Conservation (phyloP, 2,888 invertebrate genomes). For the Ornithoptera alexandrae region DNA sequence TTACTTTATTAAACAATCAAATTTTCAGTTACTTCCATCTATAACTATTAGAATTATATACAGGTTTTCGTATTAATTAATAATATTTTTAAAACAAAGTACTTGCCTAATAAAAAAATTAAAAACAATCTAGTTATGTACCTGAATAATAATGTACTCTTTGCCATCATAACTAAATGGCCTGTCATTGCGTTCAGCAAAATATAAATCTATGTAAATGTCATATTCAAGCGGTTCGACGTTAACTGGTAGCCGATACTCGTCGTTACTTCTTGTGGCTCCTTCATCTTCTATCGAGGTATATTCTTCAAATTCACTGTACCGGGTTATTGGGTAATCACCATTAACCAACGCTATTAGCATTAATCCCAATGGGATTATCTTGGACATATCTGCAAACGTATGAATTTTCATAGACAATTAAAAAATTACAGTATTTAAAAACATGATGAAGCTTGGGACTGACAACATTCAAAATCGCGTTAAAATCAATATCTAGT, state of each 20-base stretch:
- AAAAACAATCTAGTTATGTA: slow-evolving; percentile 33
- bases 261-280: slow-evolving; percentile 43
- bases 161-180: slow-evolving; percentile 65
- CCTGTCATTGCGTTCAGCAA: slow-evolving; percentile 55
- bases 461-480: too few relatives aligned
- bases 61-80: too few relatives aligned
- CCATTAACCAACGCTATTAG: slow-evolving; percentile 44
- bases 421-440: too few relatives aligned
- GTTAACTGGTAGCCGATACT: slow-evolving; percentile 60
- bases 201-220: slow-evolving; percentile 63
- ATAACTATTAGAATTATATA: too few relatives aligned
- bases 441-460: too few relatives aligned
- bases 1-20: too few relatives aligned
- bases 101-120: too few relatives aligned
- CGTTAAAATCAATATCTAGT: too few relatives aligned
- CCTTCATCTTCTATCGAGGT: slow-evolving; percentile 31
- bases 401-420: slow-evolving; percentile 12
- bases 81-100: too few relatives aligned
- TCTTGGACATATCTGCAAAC: slow-evolving; percentile 51
- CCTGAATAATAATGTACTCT: slow-evolving; percentile 58
- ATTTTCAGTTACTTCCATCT: too few relatives aligned
- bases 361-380: slow-evolving; percentile 40
- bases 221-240: slow-evolving; percentile 67
- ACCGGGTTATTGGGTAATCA: slow-evolving; percentile 55
- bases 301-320: slow-evolving; percentile 52